Evolutionary conservation across 1,140 invertebrate species (phyloP), one percentile per base, ranked within the genome.

Genomic region (Akabosia matsudoensis): DNA sequence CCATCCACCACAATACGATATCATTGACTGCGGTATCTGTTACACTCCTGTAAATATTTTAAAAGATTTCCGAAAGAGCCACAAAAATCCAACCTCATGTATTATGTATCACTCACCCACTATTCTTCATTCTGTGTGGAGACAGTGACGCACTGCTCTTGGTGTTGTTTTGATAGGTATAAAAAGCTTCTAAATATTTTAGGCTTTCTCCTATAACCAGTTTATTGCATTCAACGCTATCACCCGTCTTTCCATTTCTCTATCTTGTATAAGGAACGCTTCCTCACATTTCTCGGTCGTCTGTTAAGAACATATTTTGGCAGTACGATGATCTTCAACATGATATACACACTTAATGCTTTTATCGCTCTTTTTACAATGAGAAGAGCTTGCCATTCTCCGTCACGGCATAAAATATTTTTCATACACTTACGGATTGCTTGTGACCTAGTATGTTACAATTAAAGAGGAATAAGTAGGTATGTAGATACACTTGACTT

Each of bases 381-480:
- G 30, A 67, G 31, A 67, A 4, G 61, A 14, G 61, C 61, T 30
- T 22, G 61, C 61, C 61, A 45, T n/a, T 45, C 37, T 18, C 37
- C 37, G 37, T 18, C 37, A 10, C 37, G 37, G 37, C 37, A 45
- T 45, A 16, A 61, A 22, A 7, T 22, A 61, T 10, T 24, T 16
- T 61, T 22, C 14, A 67, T 67, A 67, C 30, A 67, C 31, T 67
- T 30, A 67, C 61, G 61, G 61, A 30, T 67, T 67, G 13, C 1
- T 30, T 67, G 61, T 67, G 61, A 67, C 61, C 61, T 30, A 31
- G 61, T 67, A 67, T 67, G 61, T 30, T 30, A 30, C 61, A 67
- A 67, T 67, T 2, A 30, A 67, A 28, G 22, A 67, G 7, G 2
- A 10, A 30, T 30, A n/a, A 22, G 4, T n/a, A 22, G 24, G 13